Percentiles rank a stretch among this genome's conserved stretches.
These are phyloP conservation scores for Clivina fossor DNA, from an alignment of 2,888 invertebrate species.

Conservation along the genomic window DNA sequence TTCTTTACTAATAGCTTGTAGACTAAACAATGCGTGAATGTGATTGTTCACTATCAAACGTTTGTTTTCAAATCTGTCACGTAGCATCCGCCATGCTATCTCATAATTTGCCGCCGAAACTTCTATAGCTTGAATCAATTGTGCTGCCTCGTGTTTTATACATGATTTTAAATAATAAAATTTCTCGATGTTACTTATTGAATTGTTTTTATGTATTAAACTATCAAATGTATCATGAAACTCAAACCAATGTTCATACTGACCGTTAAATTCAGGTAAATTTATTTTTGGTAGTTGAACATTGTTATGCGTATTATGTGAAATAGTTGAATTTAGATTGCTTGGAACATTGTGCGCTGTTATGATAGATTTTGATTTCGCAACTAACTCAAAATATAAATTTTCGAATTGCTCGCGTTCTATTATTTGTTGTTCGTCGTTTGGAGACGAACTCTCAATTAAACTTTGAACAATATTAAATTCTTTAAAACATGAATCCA, in stretches of 20 bases:
- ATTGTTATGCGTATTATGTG: no score
- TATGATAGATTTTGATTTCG: no score
- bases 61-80: no score
- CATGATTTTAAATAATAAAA: constrained; percentile 33
- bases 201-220: constrained; percentile 34
- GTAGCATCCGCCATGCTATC: constrained; percentile 34
- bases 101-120: constrained; percentile 36
- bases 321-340: no score
- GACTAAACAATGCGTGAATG: constrained; percentile 4
- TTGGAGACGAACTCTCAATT: no score
- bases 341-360: no score
- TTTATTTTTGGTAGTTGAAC: neutral
- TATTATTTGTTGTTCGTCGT: no score
- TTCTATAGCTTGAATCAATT: constrained; percentile 33
- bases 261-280: constrained; percentile 36
- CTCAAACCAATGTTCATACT: constrained; percentile 36
- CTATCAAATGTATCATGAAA: constrained; percentile 35
- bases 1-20: constrained; percentile 9
- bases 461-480: no score
- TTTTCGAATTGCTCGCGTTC: no score
- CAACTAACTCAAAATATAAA: no score
- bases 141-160: constrained; percentile 25
- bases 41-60: constrained; percentile 23
- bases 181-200: constrained; percentile 29
- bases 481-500: no score